A percentile compares a stretch with the other conserved stretches of the same genome.
phyloP scores from a whole-genome alignment of 2,113 vertebrate genomes.

The Lampris incognitus region DNA sequence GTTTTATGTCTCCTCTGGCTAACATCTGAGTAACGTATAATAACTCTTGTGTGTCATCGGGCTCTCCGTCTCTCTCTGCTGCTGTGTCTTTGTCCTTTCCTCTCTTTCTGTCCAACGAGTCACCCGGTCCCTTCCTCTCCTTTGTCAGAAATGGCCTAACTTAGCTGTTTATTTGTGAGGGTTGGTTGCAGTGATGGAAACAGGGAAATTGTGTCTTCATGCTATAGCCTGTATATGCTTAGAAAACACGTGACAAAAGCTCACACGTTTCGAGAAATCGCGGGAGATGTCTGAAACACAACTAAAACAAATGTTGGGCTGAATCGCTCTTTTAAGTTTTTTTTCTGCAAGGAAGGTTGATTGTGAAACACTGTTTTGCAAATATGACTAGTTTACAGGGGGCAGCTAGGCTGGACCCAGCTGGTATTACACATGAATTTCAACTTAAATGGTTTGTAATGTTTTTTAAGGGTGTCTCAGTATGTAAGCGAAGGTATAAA shows the following conservation, averaged over 20 bases:
- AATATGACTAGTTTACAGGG: constrained; percentile 1
- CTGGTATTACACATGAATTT: background rate
- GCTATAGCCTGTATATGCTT: background rate
- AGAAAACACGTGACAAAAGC: background rate
- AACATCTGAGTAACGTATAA: constrained; percentile 32
- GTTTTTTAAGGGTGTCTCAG: constrained; percentile 16
- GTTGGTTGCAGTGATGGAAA: too few relatives aligned
- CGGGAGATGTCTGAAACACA: background rate
- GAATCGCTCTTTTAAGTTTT: background rate
- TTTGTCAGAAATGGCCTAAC: background rate
- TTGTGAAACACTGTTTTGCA: background rate
- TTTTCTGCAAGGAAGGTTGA: background rate
- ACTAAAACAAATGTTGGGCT: background rate
- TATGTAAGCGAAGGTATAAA: background rate
- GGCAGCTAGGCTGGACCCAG: constrained; percentile 33
- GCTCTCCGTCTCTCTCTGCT: background rate
- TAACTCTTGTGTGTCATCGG: too few relatives aligned
- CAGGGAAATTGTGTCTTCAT: background rate
- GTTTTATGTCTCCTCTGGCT: constrained; percentile 1
- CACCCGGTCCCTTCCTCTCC: constrained; percentile 10
- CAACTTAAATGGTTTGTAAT: background rate
- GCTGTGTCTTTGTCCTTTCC: background rate
- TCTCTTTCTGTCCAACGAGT: constrained; percentile 23
- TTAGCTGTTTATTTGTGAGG: too few relatives aligned
- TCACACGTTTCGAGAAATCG: background rate